Evolutionary conservation across 1,140 invertebrate species (phyloP).

Genomic region (Neodiprion pinetum): DNA sequence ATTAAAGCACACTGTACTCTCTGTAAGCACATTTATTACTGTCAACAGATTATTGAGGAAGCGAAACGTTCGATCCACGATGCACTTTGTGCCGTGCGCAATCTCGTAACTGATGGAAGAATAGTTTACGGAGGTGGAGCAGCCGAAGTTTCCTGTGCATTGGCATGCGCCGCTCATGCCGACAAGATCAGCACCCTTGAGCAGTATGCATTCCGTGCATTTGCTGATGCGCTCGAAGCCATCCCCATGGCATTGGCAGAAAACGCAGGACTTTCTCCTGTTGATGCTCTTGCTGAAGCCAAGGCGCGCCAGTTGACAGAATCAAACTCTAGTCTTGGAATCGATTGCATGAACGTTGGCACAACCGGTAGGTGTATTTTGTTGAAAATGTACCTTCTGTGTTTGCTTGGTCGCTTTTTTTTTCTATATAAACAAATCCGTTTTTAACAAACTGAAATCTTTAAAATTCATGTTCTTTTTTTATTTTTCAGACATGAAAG

Average conservation of each 20-base stretch:
- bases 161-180: constrained; percentile 88
- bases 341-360: constrained; percentile 93
- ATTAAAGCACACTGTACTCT: no score
- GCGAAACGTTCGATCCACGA: constrained; percentile 98
- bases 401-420: constrained; percentile 1
- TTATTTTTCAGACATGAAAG: constrained; percentile 88
- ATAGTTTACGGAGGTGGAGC: constrained; percentile 98
- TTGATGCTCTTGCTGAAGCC: constrained; percentile 90
- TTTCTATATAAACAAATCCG: constrained; percentile 3
- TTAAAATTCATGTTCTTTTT: constrained; percentile 28
- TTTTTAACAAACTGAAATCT: constrained; percentile 10
- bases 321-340: constrained; percentile 87
- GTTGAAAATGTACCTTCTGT: no score
- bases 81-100: constrained; percentile 96
- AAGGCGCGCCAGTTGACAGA: constrained; percentile 89
- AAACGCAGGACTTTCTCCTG: constrained; percentile 93
- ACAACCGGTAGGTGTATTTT: constrained; percentile 67
- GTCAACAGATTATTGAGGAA: constrained; percentile 87
- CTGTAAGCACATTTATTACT: neutral
- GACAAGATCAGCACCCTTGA: constrained; percentile 93
- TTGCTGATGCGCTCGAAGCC: constrained; percentile 93
- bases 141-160: constrained; percentile 92
- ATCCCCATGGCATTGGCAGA: constrained; percentile 96
- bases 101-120: constrained; percentile 90
- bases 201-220: constrained; percentile 97